phyloP scores from a whole-genome alignment of 2,888 invertebrate genomes.

The Zeuzera pyrina region DNA sequence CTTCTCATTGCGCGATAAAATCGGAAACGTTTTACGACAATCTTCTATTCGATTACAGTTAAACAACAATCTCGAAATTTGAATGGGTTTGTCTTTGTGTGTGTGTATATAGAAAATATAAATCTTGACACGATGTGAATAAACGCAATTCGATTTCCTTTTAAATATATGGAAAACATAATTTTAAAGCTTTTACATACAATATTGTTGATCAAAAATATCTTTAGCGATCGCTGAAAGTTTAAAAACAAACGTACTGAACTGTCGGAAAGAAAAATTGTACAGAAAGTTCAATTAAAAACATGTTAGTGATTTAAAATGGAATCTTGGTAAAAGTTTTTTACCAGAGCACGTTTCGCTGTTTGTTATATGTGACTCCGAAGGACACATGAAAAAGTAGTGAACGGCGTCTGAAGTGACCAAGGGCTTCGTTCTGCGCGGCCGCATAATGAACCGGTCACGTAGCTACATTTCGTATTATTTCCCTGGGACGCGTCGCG shows the following conservation, averaged over 20 bases:
- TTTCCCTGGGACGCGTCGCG: conserved; percentile 70
- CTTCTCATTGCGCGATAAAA: conserved; percentile 71
- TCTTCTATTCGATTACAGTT: conserved; percentile 68
- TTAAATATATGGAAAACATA: too few relatives aligned
- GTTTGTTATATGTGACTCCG: conserved; percentile 40
- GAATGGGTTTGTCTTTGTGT: conserved; percentile 31
- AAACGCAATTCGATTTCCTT: too few relatives aligned
- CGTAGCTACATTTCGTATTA: conserved; percentile 74
- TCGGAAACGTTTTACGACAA: conserved; percentile 70
- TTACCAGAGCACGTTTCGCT: conserved; percentile 37
- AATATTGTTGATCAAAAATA: too few relatives aligned
- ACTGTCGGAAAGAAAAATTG: too few relatives aligned
- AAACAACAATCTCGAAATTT: conserved; percentile 60
- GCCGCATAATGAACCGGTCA: conserved; percentile 71
- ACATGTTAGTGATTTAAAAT: conserved; percentile 32
- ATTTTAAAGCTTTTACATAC: too few relatives aligned
- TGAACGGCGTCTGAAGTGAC: conserved; percentile 31
- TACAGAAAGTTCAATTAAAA: too few relatives aligned
- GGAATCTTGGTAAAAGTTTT: conserved; percentile 27
- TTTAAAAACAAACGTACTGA: too few relatives aligned
- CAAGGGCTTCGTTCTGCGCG: conserved; percentile 42
- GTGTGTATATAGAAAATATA: too few relatives aligned
- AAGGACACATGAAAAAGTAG: conserved; percentile 25
- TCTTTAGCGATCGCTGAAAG: too few relatives aligned
- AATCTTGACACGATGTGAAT: too few relatives aligned